These are phyloP conservation scores for Heteractis magnifica DNA, from an alignment of 92 coral and sea anemone genomes.

Conservation along the genomic window DNA sequence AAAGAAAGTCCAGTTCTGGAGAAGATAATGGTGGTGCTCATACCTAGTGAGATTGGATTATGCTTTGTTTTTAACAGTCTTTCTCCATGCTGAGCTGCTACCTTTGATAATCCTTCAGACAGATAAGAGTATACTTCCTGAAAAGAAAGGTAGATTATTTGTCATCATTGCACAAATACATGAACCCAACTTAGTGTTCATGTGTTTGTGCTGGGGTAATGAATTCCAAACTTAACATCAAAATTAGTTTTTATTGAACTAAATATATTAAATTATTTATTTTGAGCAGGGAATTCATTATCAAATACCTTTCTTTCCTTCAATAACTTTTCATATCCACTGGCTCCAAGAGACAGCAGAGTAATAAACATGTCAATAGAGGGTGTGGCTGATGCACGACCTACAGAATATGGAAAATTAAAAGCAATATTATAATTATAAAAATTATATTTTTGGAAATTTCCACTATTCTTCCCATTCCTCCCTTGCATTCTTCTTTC, in stretches of 20 bases:
- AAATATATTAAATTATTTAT: background rate
- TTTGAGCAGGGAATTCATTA: background rate
- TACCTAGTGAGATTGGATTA: slow-evolving; percentile 96
- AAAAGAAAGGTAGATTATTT: background rate
- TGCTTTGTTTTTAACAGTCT: slow-evolving; percentile 78
- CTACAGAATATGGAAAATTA: slow-evolving; percentile 29
- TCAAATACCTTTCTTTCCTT: slow-evolving; percentile 74
- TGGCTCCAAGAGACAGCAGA: slow-evolving; percentile 76
- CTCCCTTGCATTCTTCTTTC: background rate
- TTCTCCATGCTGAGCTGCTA: slow-evolving; percentile 80
- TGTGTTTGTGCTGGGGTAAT: too few species aligned
- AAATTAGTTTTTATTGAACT: too few species aligned
- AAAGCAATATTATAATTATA: background rate
- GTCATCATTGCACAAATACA: too few species aligned
- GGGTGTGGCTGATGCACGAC: slow-evolving; percentile 97
- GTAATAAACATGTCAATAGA: slow-evolving; percentile 93
- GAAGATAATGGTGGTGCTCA: background rate
- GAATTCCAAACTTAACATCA: too few species aligned
- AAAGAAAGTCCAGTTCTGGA: too few species aligned
- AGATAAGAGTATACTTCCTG: slow-evolving; percentile 86
- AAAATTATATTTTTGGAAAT: too few species aligned
- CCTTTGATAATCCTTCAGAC: slow-evolving; percentile 80
- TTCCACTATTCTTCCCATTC: background rate
- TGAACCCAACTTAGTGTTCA: too few species aligned
- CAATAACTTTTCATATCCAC: slow-evolving; percentile 79